Evolutionary conservation across 2,113 vertebrate species (phyloP).

Genomic region (Isurus oxyrinchus): DNA sequence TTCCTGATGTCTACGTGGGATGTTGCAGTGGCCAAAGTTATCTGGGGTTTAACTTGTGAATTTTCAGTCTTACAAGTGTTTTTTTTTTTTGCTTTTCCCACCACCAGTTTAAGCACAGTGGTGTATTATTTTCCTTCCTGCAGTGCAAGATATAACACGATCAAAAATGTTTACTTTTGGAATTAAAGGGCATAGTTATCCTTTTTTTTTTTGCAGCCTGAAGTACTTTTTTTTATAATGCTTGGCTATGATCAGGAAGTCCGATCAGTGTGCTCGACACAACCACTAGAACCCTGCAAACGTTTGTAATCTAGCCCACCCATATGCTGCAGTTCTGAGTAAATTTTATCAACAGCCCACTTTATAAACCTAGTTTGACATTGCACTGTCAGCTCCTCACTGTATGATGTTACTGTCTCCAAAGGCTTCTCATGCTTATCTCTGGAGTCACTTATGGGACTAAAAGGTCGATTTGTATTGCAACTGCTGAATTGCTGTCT

Average conservation of each 20-base stretch:
- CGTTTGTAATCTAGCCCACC: background rate
- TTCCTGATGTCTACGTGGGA: background rate
- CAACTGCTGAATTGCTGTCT: too few species aligned
- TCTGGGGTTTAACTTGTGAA: background rate
- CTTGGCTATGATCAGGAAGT: background rate
- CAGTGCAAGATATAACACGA: background rate
- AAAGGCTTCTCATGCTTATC: background rate
- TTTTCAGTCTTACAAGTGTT: background rate
- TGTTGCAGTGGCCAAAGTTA: background rate
- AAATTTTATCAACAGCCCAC: background rate
- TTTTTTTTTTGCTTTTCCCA: background rate
- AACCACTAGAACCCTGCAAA: background rate
- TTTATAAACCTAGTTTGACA: background rate
- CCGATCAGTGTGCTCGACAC: accelerated
- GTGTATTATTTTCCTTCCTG: background rate
- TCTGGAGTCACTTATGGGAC: background rate
- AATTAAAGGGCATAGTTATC: background rate
- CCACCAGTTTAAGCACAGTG: background rate
- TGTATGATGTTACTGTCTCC: too few species aligned
- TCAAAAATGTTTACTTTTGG: background rate
- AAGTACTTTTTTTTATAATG: background rate
- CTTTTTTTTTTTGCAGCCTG: background rate
- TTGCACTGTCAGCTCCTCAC: background rate
- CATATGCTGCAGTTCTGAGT: background rate
- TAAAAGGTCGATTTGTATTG: background rate